A percentile compares a stretch with the other conserved stretches of the same genome.
phyloP scores from a whole-genome alignment of 2,888 invertebrate genomes.

The Subacronicta megacephala region DNA sequence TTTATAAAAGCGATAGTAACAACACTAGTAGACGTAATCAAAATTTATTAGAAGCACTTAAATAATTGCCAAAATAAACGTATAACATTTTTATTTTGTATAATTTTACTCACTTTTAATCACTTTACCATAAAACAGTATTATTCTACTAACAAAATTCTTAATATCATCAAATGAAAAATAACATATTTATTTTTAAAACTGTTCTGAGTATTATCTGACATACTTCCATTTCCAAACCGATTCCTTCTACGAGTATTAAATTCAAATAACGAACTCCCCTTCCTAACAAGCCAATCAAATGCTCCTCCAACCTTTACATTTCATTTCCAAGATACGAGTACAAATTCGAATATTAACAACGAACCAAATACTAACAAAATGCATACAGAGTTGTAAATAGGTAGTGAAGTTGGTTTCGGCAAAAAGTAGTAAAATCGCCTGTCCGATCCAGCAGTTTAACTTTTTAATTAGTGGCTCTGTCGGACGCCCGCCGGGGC shows the following conservation, averaged over 20 bases:
- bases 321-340: conserved; percentile 1
- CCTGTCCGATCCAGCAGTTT: conserved; percentile 76
- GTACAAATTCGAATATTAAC: conserved; percentile 20
- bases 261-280: conserved; percentile 14
- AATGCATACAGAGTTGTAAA: conserved; percentile 49
- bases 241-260: conserved; percentile 18
- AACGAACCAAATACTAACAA: conserved; percentile 35
- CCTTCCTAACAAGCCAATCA: conserved; percentile 11
- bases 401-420: conserved; percentile 42
- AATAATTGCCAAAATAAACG: no score
- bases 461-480: conserved; percentile 82
- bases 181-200: no score
- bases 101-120: background rate
- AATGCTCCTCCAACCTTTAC: conserved; percentile 13
- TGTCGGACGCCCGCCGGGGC: conserved; percentile 42
- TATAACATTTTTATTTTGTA: no score
- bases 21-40: no score
- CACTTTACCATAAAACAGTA: no score
- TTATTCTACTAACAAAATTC: no score
- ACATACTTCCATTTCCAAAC: background rate
- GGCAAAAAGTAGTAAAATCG: conserved; percentile 74
- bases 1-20: no score
- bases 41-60: no score
- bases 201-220: background rate
- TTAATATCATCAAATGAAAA: no score